phyloP scores from a whole-genome alignment of 2,797 vertebrate genomes.

The Diglossa cyanea region DNA sequence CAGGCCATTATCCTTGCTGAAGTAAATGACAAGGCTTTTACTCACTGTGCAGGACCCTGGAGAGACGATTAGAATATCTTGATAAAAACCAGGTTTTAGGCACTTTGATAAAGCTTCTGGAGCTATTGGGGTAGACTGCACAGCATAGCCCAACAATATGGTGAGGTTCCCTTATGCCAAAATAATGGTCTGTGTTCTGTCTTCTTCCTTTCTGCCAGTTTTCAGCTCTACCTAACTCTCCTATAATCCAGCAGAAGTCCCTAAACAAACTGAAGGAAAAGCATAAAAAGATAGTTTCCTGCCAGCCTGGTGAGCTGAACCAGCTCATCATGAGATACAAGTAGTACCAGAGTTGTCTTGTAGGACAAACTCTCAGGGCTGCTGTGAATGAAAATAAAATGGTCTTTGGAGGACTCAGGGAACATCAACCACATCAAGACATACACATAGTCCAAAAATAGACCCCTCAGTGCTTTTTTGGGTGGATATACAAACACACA shows the following conservation, averaged over 20 bases:
- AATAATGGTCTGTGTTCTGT: not conserved
- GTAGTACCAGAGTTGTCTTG: not conserved
- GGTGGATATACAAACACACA: not conserved
- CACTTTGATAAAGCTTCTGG: not conserved
- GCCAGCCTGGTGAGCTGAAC: not conserved
- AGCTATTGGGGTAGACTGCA: not conserved
- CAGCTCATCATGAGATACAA: not conserved
- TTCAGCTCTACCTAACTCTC: not conserved
- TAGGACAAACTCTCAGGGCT: not conserved
- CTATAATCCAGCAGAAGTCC: not conserved
- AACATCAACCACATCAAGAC: not conserved
- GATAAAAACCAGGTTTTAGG: not conserved
- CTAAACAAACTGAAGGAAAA: not conserved
- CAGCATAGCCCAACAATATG: not conserved
- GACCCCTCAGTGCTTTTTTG: not conserved
- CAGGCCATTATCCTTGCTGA: not conserved
- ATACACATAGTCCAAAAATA: not conserved
- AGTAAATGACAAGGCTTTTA: not conserved
- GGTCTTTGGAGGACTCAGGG: not conserved
- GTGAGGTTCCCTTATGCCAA: not conserved
- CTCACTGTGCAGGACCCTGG: not conserved
- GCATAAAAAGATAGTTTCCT: not conserved
- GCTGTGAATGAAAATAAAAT: not conserved
- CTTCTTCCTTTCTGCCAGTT: not conserved
- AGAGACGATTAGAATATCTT: not conserved